Evolutionary conservation across 2,888 invertebrate species (phyloP).

Genomic region (Pterobdella sp.): DNA sequence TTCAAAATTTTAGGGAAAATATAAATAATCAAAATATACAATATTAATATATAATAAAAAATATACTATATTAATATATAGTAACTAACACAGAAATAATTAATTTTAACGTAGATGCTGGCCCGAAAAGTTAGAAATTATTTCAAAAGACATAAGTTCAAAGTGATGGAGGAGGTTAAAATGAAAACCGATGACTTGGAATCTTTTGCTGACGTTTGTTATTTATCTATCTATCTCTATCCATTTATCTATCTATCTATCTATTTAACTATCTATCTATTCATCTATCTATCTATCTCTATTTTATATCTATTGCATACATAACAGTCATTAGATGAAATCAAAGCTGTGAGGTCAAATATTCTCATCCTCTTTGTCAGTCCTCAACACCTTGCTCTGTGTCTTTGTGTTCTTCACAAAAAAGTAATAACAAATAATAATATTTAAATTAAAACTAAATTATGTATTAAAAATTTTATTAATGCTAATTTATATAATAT

Average conservation of each 20-base stretch:
- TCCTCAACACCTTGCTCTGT: neutral
- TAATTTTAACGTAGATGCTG: neutral
- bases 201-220: neutral
- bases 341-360: neutral
- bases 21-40: neutral
- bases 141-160: neutral
- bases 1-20: neutral
- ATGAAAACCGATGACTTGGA: neutral
- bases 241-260: neutral
- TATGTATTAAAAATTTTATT: too few relatives aligned
- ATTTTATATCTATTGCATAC: neutral
- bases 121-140: neutral
- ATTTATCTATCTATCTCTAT: neutral
- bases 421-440: too few relatives aligned
- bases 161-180: slow-evolving; percentile 6
- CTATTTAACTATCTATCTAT: neutral
- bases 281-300: neutral
- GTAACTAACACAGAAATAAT: too few relatives aligned
- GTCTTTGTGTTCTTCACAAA: neutral
- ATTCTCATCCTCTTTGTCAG: neutral
- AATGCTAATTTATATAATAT: too few relatives aligned
- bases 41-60: neutral
- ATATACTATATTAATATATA: neutral
- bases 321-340: neutral
- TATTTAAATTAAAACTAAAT: too few relatives aligned